Base-by-base conservation (phyloP, 2,113 vertebrate genomes). In the Lepus europaeus region DNA sequence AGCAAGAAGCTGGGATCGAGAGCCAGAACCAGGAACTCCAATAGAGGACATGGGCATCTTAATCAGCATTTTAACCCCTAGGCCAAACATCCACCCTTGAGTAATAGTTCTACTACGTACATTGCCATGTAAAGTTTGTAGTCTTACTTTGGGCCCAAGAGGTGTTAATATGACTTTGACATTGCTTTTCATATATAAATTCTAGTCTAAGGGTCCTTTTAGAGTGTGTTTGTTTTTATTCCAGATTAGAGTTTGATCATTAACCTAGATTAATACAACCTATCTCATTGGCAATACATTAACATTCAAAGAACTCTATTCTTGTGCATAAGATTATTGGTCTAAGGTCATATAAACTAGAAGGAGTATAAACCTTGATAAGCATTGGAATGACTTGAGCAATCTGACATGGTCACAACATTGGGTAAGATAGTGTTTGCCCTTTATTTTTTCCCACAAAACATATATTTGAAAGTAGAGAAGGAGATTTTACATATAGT, bases 201-300 rank as follows among this genome's bases (percentile, higher is more conserved):
- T 90, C 31, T 81, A 72, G 66, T 81, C 68, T 94, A 74, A 97
- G 95, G 59, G 85, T 73, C 49, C 64, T 94, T 91, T 96, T 70
- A 77, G 33, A 94, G 27, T 68, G 19, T 82, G 33, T 91, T 70
- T 59, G 59, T 85, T 29, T 93, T 96, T 93, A 83, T 95, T 93
- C 45, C 91, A 94, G 80, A 49, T 31, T 95, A 33, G 20, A 94
- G 91, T 95, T 95, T 95, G 69, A 94, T 96, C 69, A 95, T 96
- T 96, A 97, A 96, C 82, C 82, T 78, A 73, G 73, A 85, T 86
- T 95, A 94, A 68, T 93, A 69, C 69, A 90, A 92, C 73, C 73
- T 94, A 92, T 91, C 74, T 91, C 36, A 69, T 79, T 89, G 74
- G 63, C 72, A 94, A 73, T 83, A 87, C 45, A 56, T 90, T 93